Percentiles rank a stretch among this genome's conserved stretches.
Evolutionary conservation across 2,797 vertebrate species (phyloP).

Genomic region (Microctenopoma steveboyesi): DNA sequence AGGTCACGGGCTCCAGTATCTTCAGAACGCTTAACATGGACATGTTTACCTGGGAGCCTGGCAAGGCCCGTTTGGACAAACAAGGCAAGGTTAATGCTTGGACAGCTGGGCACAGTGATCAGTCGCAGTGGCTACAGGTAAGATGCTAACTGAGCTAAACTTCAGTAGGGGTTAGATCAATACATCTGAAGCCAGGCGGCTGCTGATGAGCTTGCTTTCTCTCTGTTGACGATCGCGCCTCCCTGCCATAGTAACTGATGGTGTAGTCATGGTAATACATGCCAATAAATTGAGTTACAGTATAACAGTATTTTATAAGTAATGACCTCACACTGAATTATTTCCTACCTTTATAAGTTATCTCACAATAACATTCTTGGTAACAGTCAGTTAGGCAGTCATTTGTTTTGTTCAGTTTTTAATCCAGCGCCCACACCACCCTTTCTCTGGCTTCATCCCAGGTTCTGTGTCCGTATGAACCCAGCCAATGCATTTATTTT

Average conservation of each 20-base stretch:
- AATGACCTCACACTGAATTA: constrained; percentile 32
- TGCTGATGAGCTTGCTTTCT: constrained; percentile 40
- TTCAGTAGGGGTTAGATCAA: constrained; percentile 23
- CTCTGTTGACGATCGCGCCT: constrained; percentile 33
- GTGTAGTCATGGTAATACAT: constrained; percentile 39
- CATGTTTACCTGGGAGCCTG: constrained; percentile 99
- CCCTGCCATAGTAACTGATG: constrained; percentile 51
- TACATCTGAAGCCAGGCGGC: constrained; percentile 12
- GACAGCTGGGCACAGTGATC: constrained; percentile 97
- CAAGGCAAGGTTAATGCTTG: constrained; percentile 99
- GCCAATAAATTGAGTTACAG: constrained; percentile 36
- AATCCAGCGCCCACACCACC: constrained; percentile 42
- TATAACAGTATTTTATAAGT: constrained; percentile 17
- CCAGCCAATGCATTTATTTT: constrained; percentile 70
- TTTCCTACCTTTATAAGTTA: constrained; percentile 17
- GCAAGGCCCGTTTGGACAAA: constrained; percentile 96
- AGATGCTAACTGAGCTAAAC: constrained; percentile 23
- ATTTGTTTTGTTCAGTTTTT: constrained; percentile 33
- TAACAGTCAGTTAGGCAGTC: constrained; percentile 42
- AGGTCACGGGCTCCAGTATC: constrained; percentile 94
- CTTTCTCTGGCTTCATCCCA: constrained; percentile 61
- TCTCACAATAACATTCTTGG: constrained; percentile 26
- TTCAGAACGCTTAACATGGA: constrained; percentile 99
- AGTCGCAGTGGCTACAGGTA: constrained; percentile 99
- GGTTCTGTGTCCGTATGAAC: constrained; percentile 55